Percentiles rank a stretch among this genome's conserved stretches.
These are phyloP conservation scores for Chironex yamaguchii DNA, from an alignment of 30 jellyfish, hydroid and myxozoan species.

Conservation along the genomic window DNA sequence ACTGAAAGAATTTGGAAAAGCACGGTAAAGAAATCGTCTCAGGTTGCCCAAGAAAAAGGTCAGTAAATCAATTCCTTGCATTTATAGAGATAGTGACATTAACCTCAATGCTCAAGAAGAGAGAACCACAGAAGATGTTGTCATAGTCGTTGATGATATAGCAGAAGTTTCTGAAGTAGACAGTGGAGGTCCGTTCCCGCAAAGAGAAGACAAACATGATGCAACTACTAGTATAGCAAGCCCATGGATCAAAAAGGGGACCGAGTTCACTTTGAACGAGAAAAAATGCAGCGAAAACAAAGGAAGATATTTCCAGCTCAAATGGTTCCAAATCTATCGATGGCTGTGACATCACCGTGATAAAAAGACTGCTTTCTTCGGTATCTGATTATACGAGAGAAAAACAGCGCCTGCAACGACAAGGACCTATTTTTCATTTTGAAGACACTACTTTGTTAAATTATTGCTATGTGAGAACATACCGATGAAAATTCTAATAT, in stretches of 20 bases:
- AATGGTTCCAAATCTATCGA: neutral
- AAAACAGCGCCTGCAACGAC: constrained; percentile 51
- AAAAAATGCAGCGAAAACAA: constrained; percentile 24
- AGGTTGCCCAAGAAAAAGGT: constrained; percentile 31
- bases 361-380: constrained; percentile 26
- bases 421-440: constrained; percentile 26
- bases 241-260: constrained; percentile 34
- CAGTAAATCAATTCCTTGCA: neutral
- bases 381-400: constrained; percentile 21
- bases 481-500: constrained; percentile 41
- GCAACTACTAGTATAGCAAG: constrained; percentile 14
- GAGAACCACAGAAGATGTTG: neutral
- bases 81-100: constrained; percentile 3
- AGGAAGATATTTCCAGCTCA: constrained; percentile 21
- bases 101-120: neutral
- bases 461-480: constrained; percentile 16
- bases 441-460: constrained; percentile 26
- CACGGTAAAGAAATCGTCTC: constrained; percentile 30
- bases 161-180: constrained; percentile 13
- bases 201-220: constrained; percentile 22
- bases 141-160: constrained; percentile 15
- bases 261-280: constrained; percentile 26
- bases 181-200: constrained; percentile 26
- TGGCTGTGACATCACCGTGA: constrained; percentile 35
- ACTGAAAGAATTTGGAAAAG: constrained; percentile 26